Base-by-base conservation (phyloP, 2,113 vertebrate genomes). In the Artemisiospiza belli region DNA sequence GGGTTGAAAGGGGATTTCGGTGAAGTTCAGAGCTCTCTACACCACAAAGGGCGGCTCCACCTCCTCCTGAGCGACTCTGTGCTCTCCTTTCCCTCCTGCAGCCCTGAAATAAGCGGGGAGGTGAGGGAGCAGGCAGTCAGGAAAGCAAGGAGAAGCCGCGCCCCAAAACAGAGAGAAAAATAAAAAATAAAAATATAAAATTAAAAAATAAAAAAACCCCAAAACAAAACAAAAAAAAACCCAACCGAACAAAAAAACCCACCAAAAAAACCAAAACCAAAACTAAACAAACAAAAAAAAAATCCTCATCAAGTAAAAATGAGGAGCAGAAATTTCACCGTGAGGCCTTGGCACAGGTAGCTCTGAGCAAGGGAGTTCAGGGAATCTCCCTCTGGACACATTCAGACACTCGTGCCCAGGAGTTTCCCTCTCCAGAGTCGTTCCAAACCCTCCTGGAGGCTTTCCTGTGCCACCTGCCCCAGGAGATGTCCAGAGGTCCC, bases 401-500 rank as follows among this genome's bases (percentile, higher is more conserved):
- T 22, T 14, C 33, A 23, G 27, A 46, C 5, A 27, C 39, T 78
- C 46, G 14, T 69, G 33, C 22, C 18, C 33, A 5, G 9, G 17
- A 27, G 1, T 37, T 0, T 52, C 46, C 8, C 43, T 10, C 24
- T 67, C 37, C 1, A 2, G 37, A 43, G 44, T 18, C 1, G 0
- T 31, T 35, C 54, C 41, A 20, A 47, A 24, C 39, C 25, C 25
- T 0, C 35, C 10, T 8, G 47, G 74, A 70, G 10, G 2, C 1
- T 33, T 11, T 39, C 19, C 64, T 7, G 18, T 10, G 31, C 25
- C 72, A 17, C 37, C 37, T 33, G 14, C 15, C 27, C 46, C 6
- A 7, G 33, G 15, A 11, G 11, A 52, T 43, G 9, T 28, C 54
- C 73, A 27, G 63, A 61, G n/a, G 2, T 30, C 67, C 25, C 17